Evolutionary conservation across 2,797 vertebrate genomes (phyloP).

Genomic region (Esox lucius): DNA sequence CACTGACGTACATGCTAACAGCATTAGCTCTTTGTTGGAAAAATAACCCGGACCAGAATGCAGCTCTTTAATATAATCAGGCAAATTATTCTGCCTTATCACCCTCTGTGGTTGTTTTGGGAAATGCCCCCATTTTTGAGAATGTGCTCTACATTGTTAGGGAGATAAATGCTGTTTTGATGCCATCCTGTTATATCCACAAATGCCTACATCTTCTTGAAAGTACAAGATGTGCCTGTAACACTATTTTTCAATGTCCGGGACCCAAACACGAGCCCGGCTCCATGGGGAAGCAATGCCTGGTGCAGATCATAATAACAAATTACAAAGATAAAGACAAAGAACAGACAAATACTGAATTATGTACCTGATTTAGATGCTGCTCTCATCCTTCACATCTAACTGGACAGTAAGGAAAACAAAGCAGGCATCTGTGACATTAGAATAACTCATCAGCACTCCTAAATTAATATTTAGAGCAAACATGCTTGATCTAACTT

Average conservation of each 20-base stretch:
- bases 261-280: too few relatives aligned
- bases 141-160: conserved; percentile 49
- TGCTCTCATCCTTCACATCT: too few relatives aligned
- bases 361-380: too few relatives aligned
- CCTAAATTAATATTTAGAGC: too few relatives aligned
- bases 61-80: conserved; percentile 55
- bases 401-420: too few relatives aligned
- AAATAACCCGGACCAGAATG: conserved; percentile 19
- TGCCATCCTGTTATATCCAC: conserved; percentile 48
- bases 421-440: too few relatives aligned
- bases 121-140: conserved; percentile 57
- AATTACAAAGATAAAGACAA: too few relatives aligned
- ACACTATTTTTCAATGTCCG: conserved; percentile 37
- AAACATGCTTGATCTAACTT: too few relatives aligned
- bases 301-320: too few relatives aligned
- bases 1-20: conserved; percentile 55
- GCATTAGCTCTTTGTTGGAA: conserved; percentile 14
- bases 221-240: conserved; percentile 45
- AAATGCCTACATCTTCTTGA: conserved; percentile 46
- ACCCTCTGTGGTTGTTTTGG: conserved; percentile 50
- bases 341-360: too few relatives aligned
- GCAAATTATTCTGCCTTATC: conserved; percentile 56
- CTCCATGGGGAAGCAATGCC: too few relatives aligned
- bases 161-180: conserved; percentile 57
- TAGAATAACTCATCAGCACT: too few relatives aligned